phyloP scores from a whole-genome alignment of 2,888 invertebrate genomes.

The Ceramica pisi region DNA sequence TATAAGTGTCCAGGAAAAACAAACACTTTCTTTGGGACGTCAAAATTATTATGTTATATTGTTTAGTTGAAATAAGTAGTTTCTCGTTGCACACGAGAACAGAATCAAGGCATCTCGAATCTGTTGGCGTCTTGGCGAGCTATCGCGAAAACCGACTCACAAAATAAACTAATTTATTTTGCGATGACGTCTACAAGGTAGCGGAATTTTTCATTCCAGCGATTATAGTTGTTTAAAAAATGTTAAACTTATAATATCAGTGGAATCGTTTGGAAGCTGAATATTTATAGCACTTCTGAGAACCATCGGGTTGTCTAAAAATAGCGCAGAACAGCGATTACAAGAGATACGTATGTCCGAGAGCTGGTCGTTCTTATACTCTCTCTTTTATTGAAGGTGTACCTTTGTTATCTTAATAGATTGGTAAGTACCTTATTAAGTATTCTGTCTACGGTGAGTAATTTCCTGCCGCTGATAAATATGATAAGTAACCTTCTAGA shows the following conservation, averaged over 20 bases:
- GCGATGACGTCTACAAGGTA: background rate
- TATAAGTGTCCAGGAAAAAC: too few species aligned
- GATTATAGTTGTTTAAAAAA: constrained; percentile 45
- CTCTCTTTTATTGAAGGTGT: too few species aligned
- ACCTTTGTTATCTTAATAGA: constrained; percentile 1
- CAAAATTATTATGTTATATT: too few species aligned
- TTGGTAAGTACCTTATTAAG: background rate
- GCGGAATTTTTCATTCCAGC: constrained; percentile 25
- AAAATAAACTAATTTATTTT: constrained; percentile 12
- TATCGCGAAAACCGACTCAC: background rate
- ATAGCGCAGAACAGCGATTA: constrained; percentile 14
- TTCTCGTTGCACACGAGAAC: background rate
- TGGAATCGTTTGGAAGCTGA: constrained; percentile 30
- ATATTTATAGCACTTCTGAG: constrained; percentile 38
- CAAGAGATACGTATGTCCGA: constrained; percentile 14
- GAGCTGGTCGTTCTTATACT: background rate
- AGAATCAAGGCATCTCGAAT: constrained; percentile 2
- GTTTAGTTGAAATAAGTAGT: too few species aligned
- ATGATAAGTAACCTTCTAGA: constrained; percentile 11
- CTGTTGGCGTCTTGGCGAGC: constrained; percentile 8
- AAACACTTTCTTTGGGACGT: too few species aligned
- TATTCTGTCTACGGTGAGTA: background rate
- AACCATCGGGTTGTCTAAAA: constrained; percentile 28
- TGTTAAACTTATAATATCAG: constrained; percentile 27
- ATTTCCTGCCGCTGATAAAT: background rate